These are phyloP conservation scores for Drosophila colorata DNA, from an alignment of 2,888 invertebrate genomes.

Conservation along the genomic window DNA sequence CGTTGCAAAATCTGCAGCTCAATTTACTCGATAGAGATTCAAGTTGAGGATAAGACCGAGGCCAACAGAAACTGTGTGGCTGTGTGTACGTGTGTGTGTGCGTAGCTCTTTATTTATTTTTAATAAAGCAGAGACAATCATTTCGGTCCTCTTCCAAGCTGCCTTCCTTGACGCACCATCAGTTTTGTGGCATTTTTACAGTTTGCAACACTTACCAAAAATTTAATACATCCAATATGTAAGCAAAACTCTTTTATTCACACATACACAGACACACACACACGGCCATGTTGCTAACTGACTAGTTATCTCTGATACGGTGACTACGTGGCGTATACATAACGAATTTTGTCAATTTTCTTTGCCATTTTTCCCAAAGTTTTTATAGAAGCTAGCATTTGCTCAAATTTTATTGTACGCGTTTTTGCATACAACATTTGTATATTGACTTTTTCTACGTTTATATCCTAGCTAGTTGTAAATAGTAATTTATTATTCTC, in stretches of 20 bases:
- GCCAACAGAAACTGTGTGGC: background rate
- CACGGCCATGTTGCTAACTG: no score
- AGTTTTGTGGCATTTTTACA: conserved; percentile 31
- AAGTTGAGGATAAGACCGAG: conserved; percentile 8
- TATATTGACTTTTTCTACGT: no score
- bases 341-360: background rate
- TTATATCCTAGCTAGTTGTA: no score
- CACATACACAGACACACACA: conserved; percentile 1
- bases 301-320: background rate
- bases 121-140: conserved; percentile 41
- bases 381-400: no score
- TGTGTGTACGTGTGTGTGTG: conserved; percentile 6
- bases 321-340: background rate
- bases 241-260: conserved; percentile 10
- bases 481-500: no score
- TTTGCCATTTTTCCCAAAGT: no score
- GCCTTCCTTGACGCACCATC: conserved; percentile 5
- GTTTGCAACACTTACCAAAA: conserved; percentile 22
- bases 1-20: conserved; percentile 27
- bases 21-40: conserved; percentile 12
- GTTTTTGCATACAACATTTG: no score
- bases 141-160: conserved; percentile 22
- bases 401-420: no score
- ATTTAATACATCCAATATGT: conserved; percentile 25
- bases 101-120: conserved; percentile 36